Evolutionary conservation across 2,797 vertebrate genomes (phyloP), one percentile per base, ranked within the genome.

Genomic region (Mormyrops boulengeri): DNA sequence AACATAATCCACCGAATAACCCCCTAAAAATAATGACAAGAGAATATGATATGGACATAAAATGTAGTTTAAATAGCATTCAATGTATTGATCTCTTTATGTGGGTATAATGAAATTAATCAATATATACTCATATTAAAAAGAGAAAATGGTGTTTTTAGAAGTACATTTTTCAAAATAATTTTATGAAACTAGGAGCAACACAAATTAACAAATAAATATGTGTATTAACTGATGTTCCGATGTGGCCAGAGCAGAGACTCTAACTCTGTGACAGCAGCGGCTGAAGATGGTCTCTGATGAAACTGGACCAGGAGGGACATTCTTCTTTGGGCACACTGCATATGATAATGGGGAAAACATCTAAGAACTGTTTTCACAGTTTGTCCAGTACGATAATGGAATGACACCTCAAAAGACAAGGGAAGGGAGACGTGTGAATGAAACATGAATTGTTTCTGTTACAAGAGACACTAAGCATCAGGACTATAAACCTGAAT

Each of bases 371-470:
- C 4, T 19, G 47, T 82, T 19, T 82, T 82, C 77, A 82, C 77
- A 82, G 77, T 47, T 82, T 82, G 77, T 82, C 77, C 77, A 82
- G 22, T 82, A 82, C 7, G 41, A 82, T 82, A 82, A 82, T 82
- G 77, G 77, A 82, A 47, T 11, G 41, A 82, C 77, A n/a, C 77
- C 41, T 82, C 77, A 47, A 47, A 9, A 82, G 4, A 82, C 77
- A 82, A 47, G 41, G 41, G 34, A 80, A 19, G 73, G 34, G 41
- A 80, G 38, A 47, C 1, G 77, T 47, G 77, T 47, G 77, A 82
- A 47, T 8, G 41, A 82, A 82, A 47, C 77, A 82, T 4, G 17
- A 82, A 47, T 82, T 3, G 19, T 38, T 38, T 47, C 77, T 82
- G 38, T 44, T 80, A 80, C 17, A 7, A 80, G 77, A 80, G 17